A percentile compares a stretch with the other conserved stretches of the same genome.
phyloP scores from a whole-genome alignment of 2,113 vertebrate genomes.

The Megaceryle maxima region DNA sequence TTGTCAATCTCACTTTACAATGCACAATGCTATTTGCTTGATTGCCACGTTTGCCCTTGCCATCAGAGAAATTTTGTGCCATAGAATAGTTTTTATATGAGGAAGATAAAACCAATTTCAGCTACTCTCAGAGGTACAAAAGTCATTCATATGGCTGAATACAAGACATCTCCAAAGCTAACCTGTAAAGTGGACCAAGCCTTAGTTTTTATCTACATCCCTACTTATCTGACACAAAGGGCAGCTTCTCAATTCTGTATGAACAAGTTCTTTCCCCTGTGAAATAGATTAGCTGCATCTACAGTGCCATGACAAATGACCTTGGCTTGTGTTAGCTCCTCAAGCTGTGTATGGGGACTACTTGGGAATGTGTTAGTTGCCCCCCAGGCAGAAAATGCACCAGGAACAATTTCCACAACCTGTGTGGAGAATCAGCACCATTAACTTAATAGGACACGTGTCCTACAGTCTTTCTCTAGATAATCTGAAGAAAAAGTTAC shows the following conservation, averaged over 20 bases:
- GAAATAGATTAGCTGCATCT: background rate
- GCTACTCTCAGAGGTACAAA: background rate
- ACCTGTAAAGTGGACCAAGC: background rate
- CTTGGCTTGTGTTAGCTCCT: background rate
- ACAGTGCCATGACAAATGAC: background rate
- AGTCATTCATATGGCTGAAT: background rate
- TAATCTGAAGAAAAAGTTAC: background rate
- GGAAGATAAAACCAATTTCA: background rate
- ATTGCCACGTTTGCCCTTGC: background rate
- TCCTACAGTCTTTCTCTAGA: background rate
- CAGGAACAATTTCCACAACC: background rate
- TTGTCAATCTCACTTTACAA: background rate
- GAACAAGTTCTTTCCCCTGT: background rate
- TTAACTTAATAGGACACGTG: background rate
- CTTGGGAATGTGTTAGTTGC: background rate
- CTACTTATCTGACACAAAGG: background rate
- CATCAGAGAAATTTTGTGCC: background rate
- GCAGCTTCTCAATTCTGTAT: background rate
- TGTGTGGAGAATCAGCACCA: background rate
- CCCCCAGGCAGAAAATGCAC: background rate
- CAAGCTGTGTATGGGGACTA: background rate
- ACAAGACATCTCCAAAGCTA: background rate
- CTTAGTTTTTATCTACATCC: background rate
- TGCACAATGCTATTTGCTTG: fast-evolving
- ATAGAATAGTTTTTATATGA: background rate